Evolutionary conservation across 2,888 invertebrate species (phyloP), one percentile per base, ranked within the genome.

Genomic region (Parelbella ahira): DNA sequence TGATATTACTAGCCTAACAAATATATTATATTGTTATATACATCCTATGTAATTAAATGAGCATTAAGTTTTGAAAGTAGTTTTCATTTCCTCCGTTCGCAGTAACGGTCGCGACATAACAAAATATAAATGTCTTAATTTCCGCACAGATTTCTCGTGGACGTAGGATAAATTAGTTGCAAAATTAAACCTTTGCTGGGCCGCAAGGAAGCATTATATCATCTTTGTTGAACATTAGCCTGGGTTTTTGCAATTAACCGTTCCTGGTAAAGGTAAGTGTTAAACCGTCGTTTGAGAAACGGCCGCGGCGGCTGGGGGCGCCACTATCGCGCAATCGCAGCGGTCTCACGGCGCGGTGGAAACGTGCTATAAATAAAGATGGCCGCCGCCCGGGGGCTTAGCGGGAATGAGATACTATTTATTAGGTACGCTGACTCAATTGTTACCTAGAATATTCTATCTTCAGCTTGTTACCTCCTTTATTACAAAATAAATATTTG

Each of bases 361-460:
- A 63, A 77, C 78, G 77, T 79, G 79, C 69, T 69, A 67, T 70
- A 75, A 80, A 81, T 80, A 81, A 81, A 78, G 69, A 76, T 72
- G 70, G 69, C 63, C 56, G 66, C 56, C 58, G 63, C 55, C 61
- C 61, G 62, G 57, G 58, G 63, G 61, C 67, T 75, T 70, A 69
- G 48, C 56, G 58, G 53, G 51, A 59, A 62, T 56, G 58, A 62
- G 58, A 52, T 54, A 56, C 56, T 63, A 65, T 63, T 68, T 68
- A 63, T 63, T 62, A 56, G 46, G 32, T 50, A 46, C 56, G 51
- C 47, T 13, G 20, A 53, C 49, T 59, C 54, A 54, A 48, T 56
- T 45, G 45, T 39, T 49, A 52, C 43, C 47, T 43, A 48, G 44
- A 50, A 49, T 50, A 51, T 54, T 53, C 48, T 48, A 44, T 20